Evolutionary conservation across 2,113 vertebrate genomes (phyloP).

Genomic region (Potamarius usumacintae): DNA sequence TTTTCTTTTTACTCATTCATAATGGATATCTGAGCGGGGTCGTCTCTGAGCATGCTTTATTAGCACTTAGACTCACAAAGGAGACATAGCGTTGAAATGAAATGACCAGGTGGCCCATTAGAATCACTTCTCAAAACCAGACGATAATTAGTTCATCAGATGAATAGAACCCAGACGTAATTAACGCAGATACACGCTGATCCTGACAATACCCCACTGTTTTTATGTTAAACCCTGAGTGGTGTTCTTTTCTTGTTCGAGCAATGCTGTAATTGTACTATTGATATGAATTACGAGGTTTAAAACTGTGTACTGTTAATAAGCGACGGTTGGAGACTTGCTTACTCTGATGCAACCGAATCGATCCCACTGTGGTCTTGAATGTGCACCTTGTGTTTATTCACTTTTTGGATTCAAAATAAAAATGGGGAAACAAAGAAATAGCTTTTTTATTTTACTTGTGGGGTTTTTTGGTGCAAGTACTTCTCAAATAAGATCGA

Average conservation of each 20-base stretch:
- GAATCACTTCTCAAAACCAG: conserved; percentile 59
- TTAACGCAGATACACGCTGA: conserved; percentile 52
- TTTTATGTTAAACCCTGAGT: conserved; percentile 50
- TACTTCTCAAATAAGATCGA: not conserved
- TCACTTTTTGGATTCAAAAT: not conserved
- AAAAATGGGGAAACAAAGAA: not conserved
- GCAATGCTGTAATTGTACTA: conserved; percentile 48
- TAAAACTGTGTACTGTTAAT: conserved; percentile 19
- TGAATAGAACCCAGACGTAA: conserved; percentile 63
- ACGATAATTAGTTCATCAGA: conserved; percentile 67
- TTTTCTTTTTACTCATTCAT: conserved; percentile 10
- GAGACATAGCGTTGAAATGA: conserved; percentile 43
- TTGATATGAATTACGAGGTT: conserved; percentile 60
- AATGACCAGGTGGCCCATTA: conserved; percentile 67
- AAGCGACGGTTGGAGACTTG: not conserved
- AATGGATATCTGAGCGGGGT: conserved; percentile 48
- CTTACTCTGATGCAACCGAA: conserved; percentile 42
- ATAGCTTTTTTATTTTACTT: not conserved
- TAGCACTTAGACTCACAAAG: conserved; percentile 49
- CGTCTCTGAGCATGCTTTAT: conserved; percentile 46
- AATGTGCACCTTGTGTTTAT: not conserved
- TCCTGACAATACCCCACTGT: conserved; percentile 32
- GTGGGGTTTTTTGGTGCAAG: not conserved
- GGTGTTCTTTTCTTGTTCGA: conserved; percentile 58
- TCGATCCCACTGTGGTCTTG: not conserved